Base-by-base conservation (phyloP, 2,888 invertebrate species). In the Rhorus exstirpatorius region DNA sequence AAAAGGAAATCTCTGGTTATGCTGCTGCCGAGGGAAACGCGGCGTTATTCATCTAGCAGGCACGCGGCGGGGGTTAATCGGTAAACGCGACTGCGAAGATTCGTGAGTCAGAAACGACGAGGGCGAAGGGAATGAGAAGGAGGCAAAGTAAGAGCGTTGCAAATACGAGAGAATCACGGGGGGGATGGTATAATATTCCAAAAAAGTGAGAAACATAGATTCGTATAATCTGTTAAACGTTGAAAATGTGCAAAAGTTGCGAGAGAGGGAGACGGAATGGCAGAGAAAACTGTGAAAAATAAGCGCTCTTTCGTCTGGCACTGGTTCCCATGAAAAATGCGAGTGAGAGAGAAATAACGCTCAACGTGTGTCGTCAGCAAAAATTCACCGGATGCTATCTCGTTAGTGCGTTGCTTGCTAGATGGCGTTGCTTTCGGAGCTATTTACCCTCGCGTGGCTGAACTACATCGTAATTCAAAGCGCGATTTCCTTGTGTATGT, bases 391-490 rank as follows among this genome's bases (percentile, higher is more conserved):
- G 70, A 82, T 75, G 79, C 60, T 82, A 70, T 75, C 79, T 79
- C 79, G 75, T 82, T 82, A 79, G 79, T 63, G 49, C 70, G 31
- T n/a, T 60, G 55, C 14, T 49, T 65, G 78, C 38, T 78, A 31
- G 78, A 61, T 81, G 78, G 63, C 63, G 71, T 75, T 81, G 76
- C 65, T 44, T 79, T 79, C 60, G 63, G 77, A 74, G 79, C 74
- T 84, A 79, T 75, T 87, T 81, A 85, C 83, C 83, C 86, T 83
- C 83, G 81, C 75, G 83, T 84, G 86, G 78, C 77, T 81, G 75
- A 86, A 84, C 85, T 86, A 83, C 76, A 82, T 85, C 84, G 85
- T 86, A 87, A 87, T 88, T 88, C 81, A 86, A 77, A 86, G 86
- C 83, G 80, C 84, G 65, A 17, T 58, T 55, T 58, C 41, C 24